These are phyloP conservation scores for Trachelipus rathkii DNA, from an alignment of 1,140 invertebrate species.

Conservation along the genomic window DNA sequence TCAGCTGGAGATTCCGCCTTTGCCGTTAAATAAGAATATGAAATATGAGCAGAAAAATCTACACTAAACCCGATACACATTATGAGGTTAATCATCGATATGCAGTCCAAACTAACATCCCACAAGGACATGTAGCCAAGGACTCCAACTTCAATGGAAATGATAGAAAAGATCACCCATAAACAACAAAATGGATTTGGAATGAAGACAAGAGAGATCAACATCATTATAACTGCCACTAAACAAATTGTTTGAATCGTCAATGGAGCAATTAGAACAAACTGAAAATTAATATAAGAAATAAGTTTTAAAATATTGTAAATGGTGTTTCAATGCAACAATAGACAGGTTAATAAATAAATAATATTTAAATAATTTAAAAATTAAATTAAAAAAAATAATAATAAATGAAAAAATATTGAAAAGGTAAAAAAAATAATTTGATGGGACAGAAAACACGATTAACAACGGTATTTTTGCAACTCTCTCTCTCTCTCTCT, in stretches of 20 bases:
- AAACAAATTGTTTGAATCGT: constrained; percentile 90
- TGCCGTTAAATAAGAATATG: constrained; percentile 93
- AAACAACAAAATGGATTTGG: constrained; percentile 87
- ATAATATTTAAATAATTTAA: neutral
- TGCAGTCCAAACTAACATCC: constrained; percentile 91
- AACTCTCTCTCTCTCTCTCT: no score
- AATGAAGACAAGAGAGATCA: constrained; percentile 92
- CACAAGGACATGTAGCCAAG: constrained; percentile 94
- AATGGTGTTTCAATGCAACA: neutral
- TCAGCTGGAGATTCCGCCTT: constrained; percentile 68
- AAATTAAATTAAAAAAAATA: neutral
- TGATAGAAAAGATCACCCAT: constrained; percentile 92
- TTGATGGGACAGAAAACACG: no score
- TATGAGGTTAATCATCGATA: constrained; percentile 97
- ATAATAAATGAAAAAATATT: neutral
- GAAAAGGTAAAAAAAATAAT: no score
- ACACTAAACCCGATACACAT: constrained; percentile 99
- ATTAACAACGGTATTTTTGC: no score
- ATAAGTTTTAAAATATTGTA: neutral
- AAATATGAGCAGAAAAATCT: constrained; percentile 95
- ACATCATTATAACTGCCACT: constrained; percentile 91
- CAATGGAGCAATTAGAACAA: constrained; percentile 84
- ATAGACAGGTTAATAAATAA: neutral
- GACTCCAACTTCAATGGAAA: constrained; percentile 93
- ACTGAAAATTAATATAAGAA: constrained; percentile 60